Evolutionary conservation across 2,888 invertebrate species (phyloP).

Genomic region (Rhabditophanes sp.): DNA sequence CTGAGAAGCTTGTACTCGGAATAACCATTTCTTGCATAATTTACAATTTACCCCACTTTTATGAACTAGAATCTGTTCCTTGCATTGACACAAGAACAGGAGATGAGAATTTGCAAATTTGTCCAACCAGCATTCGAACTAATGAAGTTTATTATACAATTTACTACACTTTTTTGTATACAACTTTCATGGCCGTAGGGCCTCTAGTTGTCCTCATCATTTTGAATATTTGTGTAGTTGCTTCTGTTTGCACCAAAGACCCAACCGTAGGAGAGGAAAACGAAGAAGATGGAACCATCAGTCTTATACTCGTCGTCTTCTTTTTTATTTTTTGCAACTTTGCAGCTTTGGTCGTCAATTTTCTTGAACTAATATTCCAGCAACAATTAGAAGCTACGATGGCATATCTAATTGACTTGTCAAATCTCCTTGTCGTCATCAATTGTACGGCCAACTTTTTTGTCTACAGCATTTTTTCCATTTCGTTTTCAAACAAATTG

Average conservation of each 20-base stretch:
- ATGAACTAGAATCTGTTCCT: slow-evolving; percentile 25
- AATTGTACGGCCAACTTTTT: slow-evolving; percentile 42
- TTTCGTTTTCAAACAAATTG: too few species aligned
- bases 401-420: slow-evolving; percentile 39
- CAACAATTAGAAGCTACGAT: slow-evolving; percentile 24
- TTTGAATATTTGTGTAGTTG: slow-evolving; percentile 34
- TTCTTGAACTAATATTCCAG: slow-evolving; percentile 35
- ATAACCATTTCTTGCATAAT: slow-evolving; percentile 25
- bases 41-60: slow-evolving; percentile 40
- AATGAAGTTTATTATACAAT: slow-evolving; percentile 37
- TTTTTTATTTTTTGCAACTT: slow-evolving; percentile 43
- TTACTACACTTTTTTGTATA: slow-evolving; percentile 34
- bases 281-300: slow-evolving; percentile 36
- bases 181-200: slow-evolving; percentile 40
- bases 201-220: slow-evolving; percentile 35
- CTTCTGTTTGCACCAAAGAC: slow-evolving; percentile 13
- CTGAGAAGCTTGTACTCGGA: slow-evolving; percentile 24
- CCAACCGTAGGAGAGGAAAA: too few species aligned
- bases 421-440: slow-evolving; percentile 38
- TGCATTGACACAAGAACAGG: slow-evolving; percentile 14
- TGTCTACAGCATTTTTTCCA: slow-evolving; percentile 37
- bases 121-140: slow-evolving; percentile 22
- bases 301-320: slow-evolving; percentile 39
- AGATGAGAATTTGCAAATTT: slow-evolving; percentile 19
- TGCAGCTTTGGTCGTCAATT: slow-evolving; percentile 39